phyloP scores from a whole-genome alignment of 2,888 invertebrate species.

The Agriopis marginaria region DNA sequence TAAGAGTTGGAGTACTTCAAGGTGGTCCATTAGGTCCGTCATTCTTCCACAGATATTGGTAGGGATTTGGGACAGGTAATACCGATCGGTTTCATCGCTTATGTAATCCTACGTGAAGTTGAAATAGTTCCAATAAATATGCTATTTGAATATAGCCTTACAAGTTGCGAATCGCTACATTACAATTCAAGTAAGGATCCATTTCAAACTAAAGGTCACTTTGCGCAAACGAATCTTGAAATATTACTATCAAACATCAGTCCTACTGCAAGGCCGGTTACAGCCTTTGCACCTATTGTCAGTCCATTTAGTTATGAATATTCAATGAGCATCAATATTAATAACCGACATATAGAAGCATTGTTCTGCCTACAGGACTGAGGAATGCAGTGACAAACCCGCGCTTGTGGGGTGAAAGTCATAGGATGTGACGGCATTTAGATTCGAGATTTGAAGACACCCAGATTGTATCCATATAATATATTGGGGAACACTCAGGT shows the following conservation, averaged over 20 bases:
- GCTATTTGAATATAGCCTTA: slow-evolving; percentile 12
- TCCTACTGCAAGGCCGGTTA: slow-evolving; percentile 27
- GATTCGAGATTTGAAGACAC: slow-evolving; percentile 11
- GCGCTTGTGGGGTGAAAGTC: slow-evolving; percentile 33
- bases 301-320: slow-evolving; percentile 59
- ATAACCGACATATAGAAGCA: slow-evolving; percentile 52
- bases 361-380: slow-evolving; percentile 71
- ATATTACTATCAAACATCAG: slow-evolving; percentile 11
- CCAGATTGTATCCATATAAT: neutral
- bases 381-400: slow-evolving; percentile 47
- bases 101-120: slow-evolving; percentile 6
- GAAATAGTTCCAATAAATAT: slow-evolving; percentile 1
- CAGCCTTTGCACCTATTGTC: slow-evolving; percentile 26
- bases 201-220: slow-evolving; percentile 18
- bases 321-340: slow-evolving; percentile 66
- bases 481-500: too few relatives aligned
- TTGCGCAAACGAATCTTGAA: slow-evolving; percentile 29
- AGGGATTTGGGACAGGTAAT: neutral
- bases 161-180: slow-evolving; percentile 15
- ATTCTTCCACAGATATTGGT: neutral
- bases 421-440: slow-evolving; percentile 29
- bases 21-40: neutral
- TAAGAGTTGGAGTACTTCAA: slow-evolving; percentile 4
- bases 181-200: slow-evolving; percentile 18
- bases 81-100: neutral